Base-by-base conservation (phyloP, 2,797 vertebrate genomes). In the Rhinichthys osculus region DNA sequence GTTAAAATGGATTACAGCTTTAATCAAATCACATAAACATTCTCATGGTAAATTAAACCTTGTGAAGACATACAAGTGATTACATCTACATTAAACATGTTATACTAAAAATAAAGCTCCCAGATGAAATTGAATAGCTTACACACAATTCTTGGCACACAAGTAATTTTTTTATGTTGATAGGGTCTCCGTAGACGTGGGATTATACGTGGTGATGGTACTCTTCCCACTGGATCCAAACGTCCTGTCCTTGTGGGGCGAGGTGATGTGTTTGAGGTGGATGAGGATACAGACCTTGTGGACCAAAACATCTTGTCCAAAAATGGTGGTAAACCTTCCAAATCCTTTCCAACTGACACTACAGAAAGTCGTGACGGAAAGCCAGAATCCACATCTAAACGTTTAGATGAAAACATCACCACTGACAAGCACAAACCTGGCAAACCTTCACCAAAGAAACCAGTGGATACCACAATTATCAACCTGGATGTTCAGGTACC, bases 391-490 rank as follows among this genome's bases (percentile, higher is more conserved):
- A 78, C 88, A 27, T 93, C 94, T 0, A 93, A 95, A 74, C 76
- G 71, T 10, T 19, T 82, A 17, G 92, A 96, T 44, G 96, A 97
- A 81, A 97, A 97, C 2, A n/a, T 95, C 82, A 96, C 96, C 78
- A 95, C 85, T 0, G 93, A 95, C 69, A 97, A 97, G 90, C 91
- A 88, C 80, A 64, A 88, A 9, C 86, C 88, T 0, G 87, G 88
- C 1, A 82, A 81, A 0, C 73, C 9, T 0, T 92, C 93, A 59
- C 91, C 93, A 0, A 13, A 91, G 83, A 96, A 96, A 89, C 94
- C 95, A 0, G 82, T 87, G 0, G 79, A 90, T 83, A 91, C 92
- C 83, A 69, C 85, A 52, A 33, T 95, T 23, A 89, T 91, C 71
- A 92, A 93, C 81, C 87, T 93, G 3, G 78, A 94, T 44, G 40